A percentile compares a stretch with the other conserved stretches of the same genome.
Evolutionary conservation across 2,113 vertebrate genomes (phyloP).

Genomic region (Centropus unirufus): DNA sequence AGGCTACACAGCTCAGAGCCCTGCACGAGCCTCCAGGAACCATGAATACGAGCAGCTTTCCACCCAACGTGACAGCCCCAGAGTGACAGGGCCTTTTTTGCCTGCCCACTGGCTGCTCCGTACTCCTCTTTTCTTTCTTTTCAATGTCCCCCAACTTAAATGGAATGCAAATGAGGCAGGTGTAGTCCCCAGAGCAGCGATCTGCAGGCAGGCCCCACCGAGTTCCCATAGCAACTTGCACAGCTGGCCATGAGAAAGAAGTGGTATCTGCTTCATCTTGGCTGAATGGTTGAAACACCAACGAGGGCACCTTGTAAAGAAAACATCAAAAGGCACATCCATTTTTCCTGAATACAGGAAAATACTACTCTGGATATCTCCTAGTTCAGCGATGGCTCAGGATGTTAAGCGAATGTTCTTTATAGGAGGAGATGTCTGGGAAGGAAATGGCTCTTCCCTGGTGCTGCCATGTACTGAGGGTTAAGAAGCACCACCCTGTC

Average conservation of each 20-base stretch:
- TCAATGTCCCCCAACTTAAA: constrained; percentile 74
- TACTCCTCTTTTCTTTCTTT: constrained; percentile 63
- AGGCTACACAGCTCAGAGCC: constrained; percentile 14
- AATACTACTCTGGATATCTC: constrained; percentile 35
- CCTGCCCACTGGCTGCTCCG: neutral
- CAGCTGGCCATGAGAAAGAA: constrained; percentile 63
- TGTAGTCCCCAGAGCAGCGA: constrained; percentile 72
- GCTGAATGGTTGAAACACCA: constrained; percentile 66
- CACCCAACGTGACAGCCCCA: constrained; percentile 24
- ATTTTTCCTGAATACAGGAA: constrained; percentile 43
- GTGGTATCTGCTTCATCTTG: constrained; percentile 46
- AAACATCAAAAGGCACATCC: constrained; percentile 39
- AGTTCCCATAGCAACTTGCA: constrained; percentile 74
- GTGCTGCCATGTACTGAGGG: neutral
- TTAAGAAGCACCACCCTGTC: neutral
- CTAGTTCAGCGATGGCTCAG: neutral
- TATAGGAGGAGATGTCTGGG: neutral
- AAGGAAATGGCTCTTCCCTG: constrained; percentile 28
- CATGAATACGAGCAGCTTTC: constrained; percentile 11
- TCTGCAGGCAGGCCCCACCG: constrained; percentile 59
- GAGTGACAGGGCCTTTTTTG: constrained; percentile 60
- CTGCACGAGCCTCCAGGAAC: neutral
- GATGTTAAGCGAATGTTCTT: neutral
- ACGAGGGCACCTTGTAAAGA: constrained; percentile 34
- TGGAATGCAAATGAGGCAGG: constrained; percentile 78